Conservation (phyloP, 1,140 invertebrate species). For the Marisa cornuarietis region DNA sequence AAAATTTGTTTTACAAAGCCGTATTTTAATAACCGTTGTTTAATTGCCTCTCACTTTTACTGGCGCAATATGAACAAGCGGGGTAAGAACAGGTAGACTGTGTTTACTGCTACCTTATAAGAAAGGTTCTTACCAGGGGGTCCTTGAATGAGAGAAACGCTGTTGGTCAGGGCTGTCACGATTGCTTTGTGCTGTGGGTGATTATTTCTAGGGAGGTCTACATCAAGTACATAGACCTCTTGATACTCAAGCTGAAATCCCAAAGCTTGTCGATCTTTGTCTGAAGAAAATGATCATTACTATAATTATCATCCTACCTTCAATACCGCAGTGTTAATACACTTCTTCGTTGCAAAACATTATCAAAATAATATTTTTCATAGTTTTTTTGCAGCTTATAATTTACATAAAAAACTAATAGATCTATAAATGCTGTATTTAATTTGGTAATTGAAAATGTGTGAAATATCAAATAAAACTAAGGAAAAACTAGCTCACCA, state of each 20-base stretch:
- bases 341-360: no score
- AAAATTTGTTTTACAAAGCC: not conserved
- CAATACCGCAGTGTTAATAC: not conserved
- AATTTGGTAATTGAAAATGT: not conserved
- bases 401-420: not conserved
- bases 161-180: conserved; percentile 31
- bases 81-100: not conserved
- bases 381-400: no score
- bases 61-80: not conserved
- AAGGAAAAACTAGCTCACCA: conserved; percentile 2
- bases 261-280: no score
- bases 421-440: not conserved
- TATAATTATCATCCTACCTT: no score
- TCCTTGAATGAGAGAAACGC: conserved; percentile 52
- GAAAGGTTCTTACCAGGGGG: conserved; percentile 44
- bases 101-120: not conserved
- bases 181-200: conserved; percentile 39
- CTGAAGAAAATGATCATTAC: not conserved
- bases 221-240: not conserved
- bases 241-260: no score
- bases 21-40: not conserved
- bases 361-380: not conserved
- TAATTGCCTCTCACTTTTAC: not conserved
- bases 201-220: conserved; percentile 34
- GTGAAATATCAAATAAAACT: not conserved